Evolutionary conservation across 1,140 invertebrate species (phyloP).

Genomic region (Venturia canescens): DNA sequence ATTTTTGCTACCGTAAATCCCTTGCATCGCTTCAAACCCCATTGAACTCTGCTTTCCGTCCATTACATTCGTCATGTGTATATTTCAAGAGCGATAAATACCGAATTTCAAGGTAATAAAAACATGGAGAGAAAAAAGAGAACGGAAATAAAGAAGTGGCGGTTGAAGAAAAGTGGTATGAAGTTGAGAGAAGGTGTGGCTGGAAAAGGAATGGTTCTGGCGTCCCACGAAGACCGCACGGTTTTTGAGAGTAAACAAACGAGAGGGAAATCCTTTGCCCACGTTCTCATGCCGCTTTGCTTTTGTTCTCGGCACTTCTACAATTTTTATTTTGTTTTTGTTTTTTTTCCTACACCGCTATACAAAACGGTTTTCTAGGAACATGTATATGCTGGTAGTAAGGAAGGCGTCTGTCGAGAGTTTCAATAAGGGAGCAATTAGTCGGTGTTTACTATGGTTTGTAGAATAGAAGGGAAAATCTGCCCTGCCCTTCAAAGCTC

Average conservation of each 20-base stretch:
- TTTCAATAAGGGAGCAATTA: background rate
- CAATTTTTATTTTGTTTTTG: background rate
- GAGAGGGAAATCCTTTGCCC: background rate
- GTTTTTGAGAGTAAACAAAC: slow-evolving; percentile 8
- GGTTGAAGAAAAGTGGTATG: background rate
- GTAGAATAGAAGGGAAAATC: too few relatives aligned
- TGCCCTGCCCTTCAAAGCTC: too few relatives aligned
- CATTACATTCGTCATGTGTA: background rate
- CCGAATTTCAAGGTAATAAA: slow-evolving; percentile 5
- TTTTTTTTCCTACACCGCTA: background rate
- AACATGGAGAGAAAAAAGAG: background rate
- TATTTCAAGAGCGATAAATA: background rate
- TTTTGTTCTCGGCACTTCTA: background rate
- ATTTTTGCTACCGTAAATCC: too few relatives aligned
- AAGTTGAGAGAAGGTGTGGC: slow-evolving; percentile 4
- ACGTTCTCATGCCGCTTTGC: background rate
- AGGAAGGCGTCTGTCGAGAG: background rate
- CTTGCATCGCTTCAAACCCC: background rate
- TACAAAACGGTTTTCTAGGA: background rate
- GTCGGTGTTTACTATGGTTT: too few relatives aligned
- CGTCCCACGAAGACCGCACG: background rate
- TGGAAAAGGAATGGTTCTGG: slow-evolving; percentile 2
- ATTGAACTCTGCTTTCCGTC: background rate
- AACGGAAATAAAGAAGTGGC: background rate
- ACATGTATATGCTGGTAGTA: background rate